Evolutionary conservation across 2,888 invertebrate species (phyloP).

Genomic region (Conops quadrifasciatus): DNA sequence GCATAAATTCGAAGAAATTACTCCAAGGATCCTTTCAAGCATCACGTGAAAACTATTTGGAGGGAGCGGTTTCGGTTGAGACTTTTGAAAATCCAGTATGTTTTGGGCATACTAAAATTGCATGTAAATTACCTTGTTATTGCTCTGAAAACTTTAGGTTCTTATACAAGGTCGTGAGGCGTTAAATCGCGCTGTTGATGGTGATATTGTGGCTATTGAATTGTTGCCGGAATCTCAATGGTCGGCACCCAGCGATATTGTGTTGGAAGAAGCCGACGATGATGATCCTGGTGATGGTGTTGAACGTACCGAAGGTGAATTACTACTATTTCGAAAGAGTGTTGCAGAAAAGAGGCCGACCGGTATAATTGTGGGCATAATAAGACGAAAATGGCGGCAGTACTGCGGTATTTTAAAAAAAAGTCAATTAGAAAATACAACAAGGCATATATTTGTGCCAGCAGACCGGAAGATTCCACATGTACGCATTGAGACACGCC

Average conservation of each 20-base stretch:
- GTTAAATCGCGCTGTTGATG: slow-evolving; percentile 93
- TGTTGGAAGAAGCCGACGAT: slow-evolving; percentile 75
- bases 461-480: slow-evolving; percentile 94
- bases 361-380: slow-evolving; percentile 90
- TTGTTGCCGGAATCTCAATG: slow-evolving; percentile 88
- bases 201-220: slow-evolving; percentile 91
- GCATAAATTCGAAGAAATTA: slow-evolving; percentile 79
- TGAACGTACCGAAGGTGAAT: slow-evolving; percentile 64
- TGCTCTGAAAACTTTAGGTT: slow-evolving; percentile 68
- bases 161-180: slow-evolving; percentile 85
- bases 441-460: slow-evolving; percentile 89
- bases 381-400: slow-evolving; percentile 95
- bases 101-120: slow-evolving; percentile 1
- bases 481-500: slow-evolving; percentile 94
- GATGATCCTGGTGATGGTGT: slow-evolving; percentile 71
- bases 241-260: slow-evolving; percentile 88
- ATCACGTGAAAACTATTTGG: slow-evolving; percentile 92
- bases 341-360: slow-evolving; percentile 70
- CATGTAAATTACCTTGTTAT: no score
- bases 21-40: slow-evolving; percentile 85
- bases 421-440: slow-evolving; percentile 74
- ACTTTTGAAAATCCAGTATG: slow-evolving; percentile 81
- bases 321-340: slow-evolving; percentile 63
- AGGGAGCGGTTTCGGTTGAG: slow-evolving; percentile 86
- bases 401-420: slow-evolving; percentile 95